A percentile compares a stretch with the other conserved stretches of the same genome.
phyloP scores from a whole-genome alignment of 1,140 invertebrate genomes.

The Drosophila baimaii region DNA sequence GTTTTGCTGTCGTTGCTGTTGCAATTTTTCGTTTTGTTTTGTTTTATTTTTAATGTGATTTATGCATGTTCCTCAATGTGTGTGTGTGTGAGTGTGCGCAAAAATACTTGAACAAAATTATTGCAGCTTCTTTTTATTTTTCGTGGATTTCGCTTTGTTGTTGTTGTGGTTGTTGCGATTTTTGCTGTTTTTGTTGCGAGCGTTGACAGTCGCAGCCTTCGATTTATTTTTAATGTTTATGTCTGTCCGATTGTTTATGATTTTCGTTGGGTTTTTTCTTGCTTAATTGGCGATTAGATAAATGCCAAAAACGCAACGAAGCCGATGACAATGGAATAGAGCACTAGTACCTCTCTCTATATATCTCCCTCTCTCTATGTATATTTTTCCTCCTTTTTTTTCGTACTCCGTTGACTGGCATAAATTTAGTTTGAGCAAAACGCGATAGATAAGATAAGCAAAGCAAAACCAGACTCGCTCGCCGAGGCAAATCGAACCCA shows the following conservation, averaged over 20 bases:
- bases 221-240: constrained; percentile 83
- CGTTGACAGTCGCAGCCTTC: constrained; percentile 74
- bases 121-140: constrained; percentile 74
- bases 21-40: constrained; percentile 80
- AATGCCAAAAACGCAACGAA: constrained; percentile 55
- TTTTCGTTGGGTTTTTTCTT: constrained; percentile 64
- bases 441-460: constrained; percentile 69
- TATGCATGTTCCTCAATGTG: constrained; percentile 70
- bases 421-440: constrained; percentile 78
- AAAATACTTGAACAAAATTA: constrained; percentile 78
- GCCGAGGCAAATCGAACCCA: constrained; percentile 33
- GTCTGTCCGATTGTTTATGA: constrained; percentile 80
- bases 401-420: constrained; percentile 47
- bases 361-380: neutral
- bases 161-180: constrained; percentile 12
- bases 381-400: constrained; percentile 12
- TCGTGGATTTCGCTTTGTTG: constrained; percentile 28
- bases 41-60: constrained; percentile 82
- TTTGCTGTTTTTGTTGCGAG: constrained; percentile 28
- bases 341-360: neutral
- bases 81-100: constrained; percentile 44
- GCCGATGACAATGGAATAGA: constrained; percentile 42
- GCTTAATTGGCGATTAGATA: constrained; percentile 80
- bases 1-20: constrained; percentile 61
- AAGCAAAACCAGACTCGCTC: constrained; percentile 35